Percentiles rank a stretch among this genome's conserved stretches.
Conservation (phyloP, 2,888 invertebrate genomes). For the Thumatha senex region DNA sequence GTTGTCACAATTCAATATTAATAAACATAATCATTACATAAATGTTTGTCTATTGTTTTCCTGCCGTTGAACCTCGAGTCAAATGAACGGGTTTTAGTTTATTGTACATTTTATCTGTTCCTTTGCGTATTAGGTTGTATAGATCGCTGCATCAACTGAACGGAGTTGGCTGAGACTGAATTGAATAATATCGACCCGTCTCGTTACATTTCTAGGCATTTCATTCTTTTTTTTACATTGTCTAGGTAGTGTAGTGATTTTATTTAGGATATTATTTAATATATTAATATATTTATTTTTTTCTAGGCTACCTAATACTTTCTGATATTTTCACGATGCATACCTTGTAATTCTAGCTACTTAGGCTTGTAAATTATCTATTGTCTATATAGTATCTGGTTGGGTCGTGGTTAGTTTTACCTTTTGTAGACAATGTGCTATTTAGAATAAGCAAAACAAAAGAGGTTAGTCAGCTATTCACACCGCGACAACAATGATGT, state of each 20-base stretch:
- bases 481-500: constrained; percentile 47
- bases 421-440: constrained; percentile 50
- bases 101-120: constrained; percentile 41
- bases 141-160: constrained; percentile 17
- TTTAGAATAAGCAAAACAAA: constrained; percentile 55
- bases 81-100: constrained; percentile 42
- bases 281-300: too few species aligned
- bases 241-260: too few species aligned
- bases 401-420: constrained; percentile 33
- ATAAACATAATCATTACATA: constrained; percentile 16
- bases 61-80: constrained; percentile 43
- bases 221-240: too few species aligned
- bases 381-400: constrained; percentile 18
- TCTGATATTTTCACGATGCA: constrained; percentile 11
- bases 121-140: constrained; percentile 33
- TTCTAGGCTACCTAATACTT: constrained; percentile 28
- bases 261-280: too few species aligned
- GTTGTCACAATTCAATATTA: constrained; percentile 23
- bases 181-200: constrained; percentile 35
- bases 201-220: constrained; percentile 30
- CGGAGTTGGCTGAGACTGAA: constrained; percentile 35
- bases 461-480: constrained; percentile 52
- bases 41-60: constrained; percentile 44
- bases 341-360: constrained; percentile 4
- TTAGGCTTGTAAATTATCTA: too few species aligned